Evolutionary conservation across 1,140 invertebrate genomes (phyloP).

Genomic region (Bombus waltoni): DNA sequence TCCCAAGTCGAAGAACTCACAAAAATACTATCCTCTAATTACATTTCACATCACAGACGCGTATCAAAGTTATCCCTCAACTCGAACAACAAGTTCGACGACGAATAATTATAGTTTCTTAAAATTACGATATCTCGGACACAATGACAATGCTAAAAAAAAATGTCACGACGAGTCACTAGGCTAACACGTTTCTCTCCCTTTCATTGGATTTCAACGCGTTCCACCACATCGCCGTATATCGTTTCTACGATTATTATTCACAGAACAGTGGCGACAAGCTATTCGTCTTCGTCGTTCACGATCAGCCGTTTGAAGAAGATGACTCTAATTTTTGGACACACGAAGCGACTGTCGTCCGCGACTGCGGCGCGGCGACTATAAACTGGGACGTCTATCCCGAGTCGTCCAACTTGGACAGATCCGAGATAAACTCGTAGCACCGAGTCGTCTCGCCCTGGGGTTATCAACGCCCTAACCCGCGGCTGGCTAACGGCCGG

Average conservation of each 20-base stretch:
- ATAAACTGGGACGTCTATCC: constrained; percentile 66
- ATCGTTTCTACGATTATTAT: background rate
- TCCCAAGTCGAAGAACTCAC: no score
- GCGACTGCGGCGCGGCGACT: background rate
- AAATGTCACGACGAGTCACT: background rate
- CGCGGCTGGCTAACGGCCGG: constrained; percentile 71
- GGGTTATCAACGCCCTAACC: constrained; percentile 76
- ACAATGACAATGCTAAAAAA: background rate
- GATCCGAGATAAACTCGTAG: constrained; percentile 73
- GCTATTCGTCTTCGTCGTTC: background rate
- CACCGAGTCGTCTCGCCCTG: constrained; percentile 56
- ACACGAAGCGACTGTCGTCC: constrained; percentile 35
- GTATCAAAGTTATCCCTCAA: background rate
- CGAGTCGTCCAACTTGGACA: constrained; percentile 62
- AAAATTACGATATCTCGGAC: background rate
- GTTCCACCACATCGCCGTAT: background rate
- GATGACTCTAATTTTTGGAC: constrained; percentile 64
- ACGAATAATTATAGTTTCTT: background rate
- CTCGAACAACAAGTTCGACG: background rate
- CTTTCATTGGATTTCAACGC: background rate
- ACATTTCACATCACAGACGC: background rate
- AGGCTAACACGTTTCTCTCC: background rate
- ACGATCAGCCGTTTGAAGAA: background rate
- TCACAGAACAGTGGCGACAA: background rate
- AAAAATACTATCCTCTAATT: background rate